Percentiles rank a stretch among this genome's conserved stretches.
Evolutionary conservation across 2,113 vertebrate species (phyloP).

Genomic region (Embiotoca jacksoni): DNA sequence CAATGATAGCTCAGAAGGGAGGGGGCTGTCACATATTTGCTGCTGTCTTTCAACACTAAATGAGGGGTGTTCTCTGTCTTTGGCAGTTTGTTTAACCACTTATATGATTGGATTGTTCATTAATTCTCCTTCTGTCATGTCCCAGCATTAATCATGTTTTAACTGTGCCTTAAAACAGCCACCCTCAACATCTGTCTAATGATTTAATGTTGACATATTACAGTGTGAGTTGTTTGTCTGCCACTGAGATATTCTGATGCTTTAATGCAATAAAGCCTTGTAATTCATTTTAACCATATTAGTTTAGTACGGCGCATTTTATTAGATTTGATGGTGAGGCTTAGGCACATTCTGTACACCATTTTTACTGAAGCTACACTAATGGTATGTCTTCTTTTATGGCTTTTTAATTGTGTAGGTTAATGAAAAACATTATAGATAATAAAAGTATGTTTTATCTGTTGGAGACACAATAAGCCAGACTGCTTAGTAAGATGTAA

Average conservation of each 20-base stretch:
- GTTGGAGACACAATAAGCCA: not conserved
- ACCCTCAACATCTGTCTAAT: constrained; percentile 64
- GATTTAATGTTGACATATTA: constrained; percentile 72
- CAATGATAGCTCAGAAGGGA: constrained; percentile 16
- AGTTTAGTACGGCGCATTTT: constrained; percentile 40
- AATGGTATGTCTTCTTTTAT: not conserved
- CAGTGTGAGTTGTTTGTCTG: constrained; percentile 65
- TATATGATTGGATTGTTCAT: constrained; percentile 74
- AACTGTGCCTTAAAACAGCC: constrained; percentile 57
- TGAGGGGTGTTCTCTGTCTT: constrained; percentile 63
- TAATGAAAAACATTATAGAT: not conserved
- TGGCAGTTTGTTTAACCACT: constrained; percentile 67
- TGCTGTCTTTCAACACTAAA: constrained; percentile 57
- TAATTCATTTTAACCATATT: constrained; percentile 61
- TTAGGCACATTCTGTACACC: constrained; percentile 12
- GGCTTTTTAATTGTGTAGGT: not conserved
- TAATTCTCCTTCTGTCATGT: constrained; percentile 67
- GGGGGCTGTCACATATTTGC: constrained; percentile 57
- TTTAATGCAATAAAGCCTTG: constrained; percentile 54
- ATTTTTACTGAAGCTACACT: not conserved
- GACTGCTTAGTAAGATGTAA: not conserved
- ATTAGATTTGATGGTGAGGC: constrained; percentile 55
- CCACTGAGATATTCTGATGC: constrained; percentile 57
- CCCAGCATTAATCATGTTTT: constrained; percentile 64
- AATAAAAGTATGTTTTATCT: not conserved